phyloP scores from a whole-genome alignment of 2,113 vertebrate genomes.

The Ciconia maguari region DNA sequence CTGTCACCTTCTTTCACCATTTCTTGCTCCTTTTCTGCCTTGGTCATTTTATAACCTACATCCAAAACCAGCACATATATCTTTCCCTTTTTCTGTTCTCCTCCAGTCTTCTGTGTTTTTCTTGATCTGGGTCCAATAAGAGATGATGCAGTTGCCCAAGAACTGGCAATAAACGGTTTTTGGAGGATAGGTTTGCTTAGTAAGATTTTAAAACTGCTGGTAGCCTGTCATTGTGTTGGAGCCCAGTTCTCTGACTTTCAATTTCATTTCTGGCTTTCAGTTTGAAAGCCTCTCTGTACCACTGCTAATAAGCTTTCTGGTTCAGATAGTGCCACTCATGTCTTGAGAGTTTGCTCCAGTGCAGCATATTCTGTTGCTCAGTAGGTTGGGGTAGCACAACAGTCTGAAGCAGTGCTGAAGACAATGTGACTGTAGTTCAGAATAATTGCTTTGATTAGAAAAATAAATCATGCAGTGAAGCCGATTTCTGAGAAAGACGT shows the following conservation, averaged over 20 bases:
- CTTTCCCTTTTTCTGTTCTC: neutral
- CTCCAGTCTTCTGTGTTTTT: neutral
- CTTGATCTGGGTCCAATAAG: neutral
- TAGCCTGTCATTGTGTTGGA: neutral
- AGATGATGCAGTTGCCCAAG: neutral
- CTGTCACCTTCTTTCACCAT: neutral
- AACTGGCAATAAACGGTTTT: neutral
- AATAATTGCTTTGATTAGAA: neutral
- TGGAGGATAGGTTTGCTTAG: neutral
- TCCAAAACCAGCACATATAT: neutral
- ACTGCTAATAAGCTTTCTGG: neutral
- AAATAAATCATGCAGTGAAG: neutral
- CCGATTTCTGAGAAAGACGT: neutral
- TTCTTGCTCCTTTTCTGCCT: neutral
- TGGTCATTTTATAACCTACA: neutral
- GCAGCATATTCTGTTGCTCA: neutral
- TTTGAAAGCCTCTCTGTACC: neutral
- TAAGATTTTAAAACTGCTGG: neutral
- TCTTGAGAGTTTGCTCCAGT: neutral
- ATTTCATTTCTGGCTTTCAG: neutral
- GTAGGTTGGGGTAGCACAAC: neutral
- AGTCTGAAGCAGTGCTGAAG: neutral
- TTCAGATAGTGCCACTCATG: neutral
- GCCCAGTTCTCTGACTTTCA: neutral
- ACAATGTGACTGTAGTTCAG: neutral